Percentiles rank a stretch among this genome's conserved stretches.
phyloP scores from a whole-genome alignment of 2,797 vertebrate species.

The Nyctibius grandis region DNA sequence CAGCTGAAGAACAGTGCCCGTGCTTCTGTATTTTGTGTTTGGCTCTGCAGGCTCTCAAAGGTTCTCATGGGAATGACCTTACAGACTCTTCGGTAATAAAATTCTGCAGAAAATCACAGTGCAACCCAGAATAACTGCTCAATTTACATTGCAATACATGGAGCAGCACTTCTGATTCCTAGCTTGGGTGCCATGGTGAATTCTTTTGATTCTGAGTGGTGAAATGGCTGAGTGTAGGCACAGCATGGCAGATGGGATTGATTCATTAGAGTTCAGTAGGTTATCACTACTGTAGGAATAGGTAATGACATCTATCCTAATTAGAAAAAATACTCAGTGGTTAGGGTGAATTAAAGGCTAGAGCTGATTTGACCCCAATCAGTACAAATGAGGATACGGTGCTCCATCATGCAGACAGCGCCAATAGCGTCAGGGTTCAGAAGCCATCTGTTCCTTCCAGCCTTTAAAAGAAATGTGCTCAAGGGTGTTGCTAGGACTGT shows the following conservation, averaged over 20 bases:
- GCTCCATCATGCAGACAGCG: conserved; percentile 10
- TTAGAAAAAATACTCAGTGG: conserved; percentile 19
- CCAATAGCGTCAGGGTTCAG: conserved; percentile 22
- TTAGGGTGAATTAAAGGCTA: conserved; percentile 16
- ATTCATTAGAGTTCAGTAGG: conserved; percentile 42
- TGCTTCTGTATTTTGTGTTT: neutral
- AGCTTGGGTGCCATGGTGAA: neutral
- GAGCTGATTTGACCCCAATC: conserved; percentile 25
- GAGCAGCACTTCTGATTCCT: neutral
- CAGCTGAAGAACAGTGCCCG: neutral
- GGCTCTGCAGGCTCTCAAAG: neutral
- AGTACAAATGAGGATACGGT: conserved; percentile 2
- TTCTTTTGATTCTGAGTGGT: neutral
- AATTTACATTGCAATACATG: neutral
- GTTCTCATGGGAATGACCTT: neutral
- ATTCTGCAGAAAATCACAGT: neutral
- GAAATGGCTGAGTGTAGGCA: neutral
- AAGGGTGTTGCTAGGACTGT: conserved; percentile 26
- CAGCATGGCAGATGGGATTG: neutral
- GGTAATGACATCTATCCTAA: conserved; percentile 32
- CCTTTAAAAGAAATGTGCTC: neutral
- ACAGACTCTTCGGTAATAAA: neutral
- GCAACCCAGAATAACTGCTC: neutral
- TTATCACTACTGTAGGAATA: conserved; percentile 24
- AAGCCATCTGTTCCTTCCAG: conserved; percentile 42